Evolutionary conservation across 2,888 invertebrate genomes (phyloP).

Genomic region (Nemapogon koenigi): DNA sequence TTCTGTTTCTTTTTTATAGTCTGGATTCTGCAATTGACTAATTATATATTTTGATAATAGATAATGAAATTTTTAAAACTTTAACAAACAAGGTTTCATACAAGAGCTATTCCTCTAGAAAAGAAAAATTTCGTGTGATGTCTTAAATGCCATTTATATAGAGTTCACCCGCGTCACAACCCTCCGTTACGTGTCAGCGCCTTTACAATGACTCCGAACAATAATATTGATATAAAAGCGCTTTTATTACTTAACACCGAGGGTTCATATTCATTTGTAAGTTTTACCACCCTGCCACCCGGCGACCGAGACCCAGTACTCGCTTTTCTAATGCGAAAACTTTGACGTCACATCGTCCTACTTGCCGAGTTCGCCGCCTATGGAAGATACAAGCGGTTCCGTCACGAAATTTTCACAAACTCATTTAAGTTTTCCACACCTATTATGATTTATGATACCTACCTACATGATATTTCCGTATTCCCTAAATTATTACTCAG

Average conservation of each 20-base stretch:
- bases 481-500: no score
- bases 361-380: conserved; percentile 10
- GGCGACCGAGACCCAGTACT: conserved; percentile 48
- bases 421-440: conserved; percentile 3
- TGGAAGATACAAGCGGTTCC: neutral
- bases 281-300: conserved; percentile 16
- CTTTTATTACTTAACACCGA: neutral
- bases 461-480: no score
- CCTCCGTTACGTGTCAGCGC: conserved; percentile 5
- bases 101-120: neutral
- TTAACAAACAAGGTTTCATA: no score
- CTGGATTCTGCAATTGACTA: no score
- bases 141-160: conserved; percentile 5
- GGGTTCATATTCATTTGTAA: neutral
- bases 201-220: neutral
- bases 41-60: no score
- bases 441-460: neutral
- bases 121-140: conserved; percentile 6
- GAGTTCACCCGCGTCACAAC: conserved; percentile 1
- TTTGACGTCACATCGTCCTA: conserved; percentile 46
- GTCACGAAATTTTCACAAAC: conserved; percentile 4
- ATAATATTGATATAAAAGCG: neutral
- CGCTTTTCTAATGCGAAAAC: conserved; percentile 44
- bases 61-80: no score
- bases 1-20: no score